Evolutionary conservation across 2,888 invertebrate genomes (phyloP), one percentile per base, ranked within the genome.

Genomic region (Apamea crenata): DNA sequence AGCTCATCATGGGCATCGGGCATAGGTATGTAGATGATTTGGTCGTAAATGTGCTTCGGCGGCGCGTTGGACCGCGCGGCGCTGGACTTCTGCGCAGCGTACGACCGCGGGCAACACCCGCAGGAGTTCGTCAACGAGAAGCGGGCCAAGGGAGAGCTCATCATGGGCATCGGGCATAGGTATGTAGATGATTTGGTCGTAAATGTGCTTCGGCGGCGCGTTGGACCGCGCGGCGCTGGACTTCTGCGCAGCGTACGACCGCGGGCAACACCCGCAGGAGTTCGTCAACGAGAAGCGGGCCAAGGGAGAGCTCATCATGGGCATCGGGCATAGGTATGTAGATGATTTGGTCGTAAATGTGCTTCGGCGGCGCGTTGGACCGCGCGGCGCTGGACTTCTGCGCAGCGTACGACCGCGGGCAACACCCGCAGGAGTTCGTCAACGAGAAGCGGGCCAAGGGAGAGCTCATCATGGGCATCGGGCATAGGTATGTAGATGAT

Each of bases 41-140:
- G 3, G 1, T 47, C n/a, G n/a, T n/a, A n/a, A n/a, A n/a, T n/a
- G n/a, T n/a, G 99, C 32, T 99, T 99, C 96, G 99, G 99, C 59
- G 99, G 99, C 14, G 99, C 99, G 10, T 94, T 99, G 82, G 99
- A 99, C 95, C 99, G 99, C n/a, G 99, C 99, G 59, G 99, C 99
- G 47, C 98, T 98, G 68, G 99, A 99, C 97, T 99, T 99, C 97
- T 99, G 99, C 84, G 99, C 99, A 91, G 99, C 99, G 0, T 99
- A 99, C 94, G 99, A 99, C 95, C 98, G 98, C 77, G 99, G 99
- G 7, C 97, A 99, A 90, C 99, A 99, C 93, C 99, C 99, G 1
- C 99, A 99, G 98, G 99, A 99, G 95, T 99, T 99, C 97, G 99
- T 99, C 73, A 99, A 99, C 96, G 98, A 98, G 91, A 99, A 99